Evolutionary conservation across 1,140 invertebrate species (phyloP), one percentile per base, ranked within the genome.

Genomic region (Aricia agestis): DNA sequence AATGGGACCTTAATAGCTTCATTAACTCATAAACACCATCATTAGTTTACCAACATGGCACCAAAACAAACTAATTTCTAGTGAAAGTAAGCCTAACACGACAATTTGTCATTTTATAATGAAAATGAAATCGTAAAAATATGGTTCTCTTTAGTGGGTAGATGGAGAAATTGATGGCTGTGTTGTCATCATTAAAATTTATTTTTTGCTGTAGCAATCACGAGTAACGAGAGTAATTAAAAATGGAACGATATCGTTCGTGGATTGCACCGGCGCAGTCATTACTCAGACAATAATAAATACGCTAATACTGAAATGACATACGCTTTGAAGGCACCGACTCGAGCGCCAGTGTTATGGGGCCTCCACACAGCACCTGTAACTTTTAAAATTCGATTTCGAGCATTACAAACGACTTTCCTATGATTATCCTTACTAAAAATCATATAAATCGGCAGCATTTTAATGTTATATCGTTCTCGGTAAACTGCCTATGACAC

Each of bases 261-360:
- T 10, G 13, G 45, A 13, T 15, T 52, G 11, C 10, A 10, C 13
- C 45, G 45, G 13, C 45, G 36, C 36, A 36, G 36, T 36, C 68
- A 67, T 61, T 70, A 69, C 69, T 73, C 67, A 71, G 74, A 68
- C 74, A 77, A 76, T 80, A 75, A 77, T 68, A 75, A 78, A 81
- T 72, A 76, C 69, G 42, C 66, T 72, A 74, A 84, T 84, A 83
- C 73, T 82, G 82, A 82, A 83, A 81, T 81, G 75, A 83, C 78
- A 82, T 76, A 74, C 69, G 76, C 86, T 88, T 88, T 87, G 84
- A 84, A 77, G 63, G 81, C 77, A 80, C 85, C 82, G 67, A 52
- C 45, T 11, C 13, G 45, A 52, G 45, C 13, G 45, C 45, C 36
- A 36, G 10, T 4, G 11, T 52, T 52, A 52, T 52, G 45, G 11